A percentile compares a stretch with the other conserved stretches of the same genome.
Evolutionary conservation across 2,888 invertebrate genomes (phyloP).

Genomic region (Tenthredo scrophulariae): DNA sequence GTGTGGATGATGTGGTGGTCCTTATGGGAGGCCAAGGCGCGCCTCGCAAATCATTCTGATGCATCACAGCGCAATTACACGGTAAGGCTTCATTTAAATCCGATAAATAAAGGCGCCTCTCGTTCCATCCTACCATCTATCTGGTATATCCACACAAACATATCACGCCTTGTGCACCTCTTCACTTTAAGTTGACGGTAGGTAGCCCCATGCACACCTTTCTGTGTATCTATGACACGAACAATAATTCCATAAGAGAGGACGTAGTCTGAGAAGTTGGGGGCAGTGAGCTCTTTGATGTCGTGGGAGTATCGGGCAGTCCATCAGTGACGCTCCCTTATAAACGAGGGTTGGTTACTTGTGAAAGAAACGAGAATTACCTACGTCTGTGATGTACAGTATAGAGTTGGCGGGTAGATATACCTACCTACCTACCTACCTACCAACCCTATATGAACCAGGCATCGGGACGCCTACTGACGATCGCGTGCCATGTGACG

Average conservation of each 20-base stretch:
- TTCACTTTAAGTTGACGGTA: constrained; percentile 4
- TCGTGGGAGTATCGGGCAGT: constrained; percentile 70
- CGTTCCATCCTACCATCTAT: constrained; percentile 59
- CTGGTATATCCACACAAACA: not conserved
- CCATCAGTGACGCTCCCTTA: constrained; percentile 74
- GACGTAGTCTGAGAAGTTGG: not conserved
- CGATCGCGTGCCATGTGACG: constrained; percentile 52
- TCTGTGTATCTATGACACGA: not conserved
- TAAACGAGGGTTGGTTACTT: constrained; percentile 71
- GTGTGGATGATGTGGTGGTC: constrained; percentile 35
- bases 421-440: constrained; percentile 61
- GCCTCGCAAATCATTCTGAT: constrained; percentile 76
- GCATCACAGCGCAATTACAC: constrained; percentile 77
- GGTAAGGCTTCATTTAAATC: constrained; percentile 76
- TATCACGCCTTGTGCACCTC: not conserved
- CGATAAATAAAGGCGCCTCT: constrained; percentile 75
- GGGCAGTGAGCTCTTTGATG: constrained; percentile 71
- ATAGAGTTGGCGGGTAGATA: not conserved
- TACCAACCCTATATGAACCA: not conserved
- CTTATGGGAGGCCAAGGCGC: constrained; percentile 48
- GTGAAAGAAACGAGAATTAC: constrained; percentile 75
- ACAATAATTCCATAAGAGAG: not conserved
- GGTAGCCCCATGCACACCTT: not conserved
- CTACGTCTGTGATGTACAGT: constrained; percentile 61
- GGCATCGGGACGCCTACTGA: constrained; percentile 18